Evolutionary conservation across 1,140 invertebrate genomes (phyloP), one percentile per base, ranked within the genome.

Genomic region (Brachionus calyciflorus): DNA sequence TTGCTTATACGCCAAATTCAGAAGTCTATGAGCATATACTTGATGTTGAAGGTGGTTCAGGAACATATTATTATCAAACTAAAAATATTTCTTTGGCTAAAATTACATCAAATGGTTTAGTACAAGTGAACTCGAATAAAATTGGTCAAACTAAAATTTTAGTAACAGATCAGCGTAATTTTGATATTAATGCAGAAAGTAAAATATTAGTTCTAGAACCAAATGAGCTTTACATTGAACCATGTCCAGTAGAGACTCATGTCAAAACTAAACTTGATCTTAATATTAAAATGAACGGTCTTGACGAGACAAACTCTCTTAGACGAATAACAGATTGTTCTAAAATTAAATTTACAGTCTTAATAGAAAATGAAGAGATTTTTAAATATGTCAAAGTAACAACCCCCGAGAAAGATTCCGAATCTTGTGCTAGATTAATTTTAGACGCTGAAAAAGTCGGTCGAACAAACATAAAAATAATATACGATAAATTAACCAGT

Each of bases 231-330:
- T 21, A 28, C 28, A 19, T 76, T 17, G 30, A 41, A 6, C 26
- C 73, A 28, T 76, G 73, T 57, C 73, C 73, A 17, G 51, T 57
- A 41, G 73, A 76, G 33, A 41, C 73, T 5, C 17, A 41, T 14
- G 6, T 76, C 26, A 57, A 57, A 17, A 33, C 33, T 1, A 57
- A 21, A 19, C 33, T 76, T 19, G 17, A 30, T 14, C n/a, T 73
- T 9, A 73, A 73, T 21, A 49, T 73, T n/a, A 73, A 73, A 65
- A 65, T 65, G 60, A 65, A 65, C 30, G 40, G 37, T 19, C 44
- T 65, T 12, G 24, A 6, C 3, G 19, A 26, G 12, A 19, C 21
- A 24, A 37, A 30, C 14, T 17, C 1, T 14, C 17, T 44, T 1
- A 14, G 10, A 12, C 10, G n/a, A 65, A 65, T 65, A 19, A 19